These are phyloP conservation scores for Galeruca laticollis DNA, from an alignment of 2,888 invertebrate species.

Conservation along the genomic window DNA sequence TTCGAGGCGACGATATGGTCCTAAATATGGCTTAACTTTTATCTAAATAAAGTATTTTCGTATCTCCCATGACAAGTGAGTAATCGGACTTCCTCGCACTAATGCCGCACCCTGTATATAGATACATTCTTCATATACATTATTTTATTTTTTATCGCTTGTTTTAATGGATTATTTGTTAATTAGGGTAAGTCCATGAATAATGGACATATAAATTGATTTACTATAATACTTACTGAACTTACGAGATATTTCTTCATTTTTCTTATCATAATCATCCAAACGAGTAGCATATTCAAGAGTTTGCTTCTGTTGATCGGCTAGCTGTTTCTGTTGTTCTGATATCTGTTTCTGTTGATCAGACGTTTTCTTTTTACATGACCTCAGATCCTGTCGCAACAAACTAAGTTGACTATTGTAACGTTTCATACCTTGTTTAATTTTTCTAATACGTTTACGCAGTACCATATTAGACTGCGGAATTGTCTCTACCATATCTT, in stretches of 20 bases:
- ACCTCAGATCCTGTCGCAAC: slow-evolving; percentile 82
- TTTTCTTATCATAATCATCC: slow-evolving; percentile 91
- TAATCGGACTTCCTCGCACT: too few relatives aligned
- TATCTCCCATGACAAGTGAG: too few relatives aligned
- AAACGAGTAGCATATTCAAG: slow-evolving; percentile 85
- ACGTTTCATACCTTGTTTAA: slow-evolving; percentile 90
- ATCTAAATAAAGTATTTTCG: too few relatives aligned
- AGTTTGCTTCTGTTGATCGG: slow-evolving; percentile 81
- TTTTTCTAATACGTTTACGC: slow-evolving; percentile 86
- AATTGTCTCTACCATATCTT: slow-evolving; percentile 70
- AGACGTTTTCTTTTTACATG: slow-evolving; percentile 84
- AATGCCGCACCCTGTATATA: too few relatives aligned
- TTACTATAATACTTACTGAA: slow-evolving; percentile 71
- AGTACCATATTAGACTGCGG: slow-evolving; percentile 89
- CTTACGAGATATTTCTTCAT: slow-evolving; percentile 89
- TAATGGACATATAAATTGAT: neutral
- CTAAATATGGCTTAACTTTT: too few relatives aligned
- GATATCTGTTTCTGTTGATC: slow-evolving; percentile 88
- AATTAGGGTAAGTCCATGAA: too few relatives aligned
- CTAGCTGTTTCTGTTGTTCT: slow-evolving; percentile 79
- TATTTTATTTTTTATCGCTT: too few relatives aligned
- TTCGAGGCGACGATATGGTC: too few relatives aligned
- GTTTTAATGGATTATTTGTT: too few relatives aligned
- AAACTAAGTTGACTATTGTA: slow-evolving; percentile 86
- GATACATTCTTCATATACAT: too few relatives aligned